Evolutionary conservation across 2,888 invertebrate genomes (phyloP).

Genomic region (Brassicogethes aeneus): DNA sequence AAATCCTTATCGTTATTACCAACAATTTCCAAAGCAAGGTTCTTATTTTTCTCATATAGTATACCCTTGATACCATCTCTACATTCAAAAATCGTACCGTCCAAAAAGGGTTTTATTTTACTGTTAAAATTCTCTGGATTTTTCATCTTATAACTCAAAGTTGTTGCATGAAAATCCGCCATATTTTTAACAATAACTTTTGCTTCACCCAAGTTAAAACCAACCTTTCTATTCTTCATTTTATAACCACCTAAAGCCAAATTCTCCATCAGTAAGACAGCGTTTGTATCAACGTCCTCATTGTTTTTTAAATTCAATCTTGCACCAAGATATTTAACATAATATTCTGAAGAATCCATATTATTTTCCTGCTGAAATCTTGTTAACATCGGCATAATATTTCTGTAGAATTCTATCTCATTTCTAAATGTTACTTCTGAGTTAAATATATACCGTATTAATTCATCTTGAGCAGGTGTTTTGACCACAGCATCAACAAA

Average conservation of each 20-base stretch:
- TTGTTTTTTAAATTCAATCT: slow-evolving; percentile 18
- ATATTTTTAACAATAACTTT: slow-evolving; percentile 38
- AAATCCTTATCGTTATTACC: neutral
- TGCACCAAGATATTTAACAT: slow-evolving; percentile 25
- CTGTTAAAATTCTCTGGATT: slow-evolving; percentile 34
- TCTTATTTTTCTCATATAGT: neutral
- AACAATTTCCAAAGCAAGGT: neutral
- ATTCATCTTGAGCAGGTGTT: neutral
- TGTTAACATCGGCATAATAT: slow-evolving; percentile 39
- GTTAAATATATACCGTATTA: slow-evolving; percentile 36
- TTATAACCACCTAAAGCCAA: slow-evolving; percentile 40
- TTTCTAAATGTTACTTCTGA: slow-evolving; percentile 43
- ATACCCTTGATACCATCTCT: neutral
- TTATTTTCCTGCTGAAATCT: slow-evolving; percentile 40
- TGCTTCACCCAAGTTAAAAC: slow-evolving; percentile 42
- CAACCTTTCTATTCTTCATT: slow-evolving; percentile 37
- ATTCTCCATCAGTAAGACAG: slow-evolving; percentile 46
- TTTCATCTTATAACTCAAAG: slow-evolving; percentile 42
- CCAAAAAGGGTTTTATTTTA: slow-evolving; percentile 25
- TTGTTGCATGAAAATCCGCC: slow-evolving; percentile 47
- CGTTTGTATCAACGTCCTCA: slow-evolving; percentile 41
- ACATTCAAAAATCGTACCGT: neutral
- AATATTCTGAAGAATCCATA: slow-evolving; percentile 36
- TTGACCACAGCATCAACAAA: neutral
- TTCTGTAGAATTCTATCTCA: slow-evolving; percentile 44